Evolutionary conservation across 2,888 invertebrate species (phyloP), one percentile per base, ranked within the genome.

Genomic region (Euclidia mi): DNA sequence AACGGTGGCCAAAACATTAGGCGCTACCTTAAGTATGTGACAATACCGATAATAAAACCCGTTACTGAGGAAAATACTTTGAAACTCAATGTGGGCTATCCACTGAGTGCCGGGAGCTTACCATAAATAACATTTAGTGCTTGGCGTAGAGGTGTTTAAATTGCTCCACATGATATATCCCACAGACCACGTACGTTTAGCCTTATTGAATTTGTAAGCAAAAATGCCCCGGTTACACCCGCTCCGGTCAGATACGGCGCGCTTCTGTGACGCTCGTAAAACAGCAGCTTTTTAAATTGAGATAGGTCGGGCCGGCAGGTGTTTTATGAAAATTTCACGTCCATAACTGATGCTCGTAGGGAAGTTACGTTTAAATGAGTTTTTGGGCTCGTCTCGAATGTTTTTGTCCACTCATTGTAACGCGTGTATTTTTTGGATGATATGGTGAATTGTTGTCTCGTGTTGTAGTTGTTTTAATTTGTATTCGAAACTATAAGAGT

Each of bases 111-210:
- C 79, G 79, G 76, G 72, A 80, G 91, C 90, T 92, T 89, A 90
- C 88, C 90, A 92, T 93, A 92, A 93, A 93, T 93, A 93, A 92
- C 90, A 85, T 91, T 92, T 92, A 93, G 87, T 91, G 88, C 88
- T 81, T 81, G 77, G 81, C 81, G 76, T 87, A 89, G 89, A 92
- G 91, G 92, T 92, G 92, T 86, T 90, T 89, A 91, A 92, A 92
- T 92, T 92, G 92, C 92, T 92, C n/a, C 84, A 88, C 89, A 91
- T 91, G 90, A 92, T 92, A 92, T 90, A 91, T 91, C 87, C 87
- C 75, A 66, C 82, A 82, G 85, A 76, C 81, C 85, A 84, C 85
- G 86, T 89, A 89, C 87, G 81, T 87, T 89, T 87, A 88, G 84
- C 87, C 86, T 87, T 92, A 91, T 90, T 91, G 89, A 90, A 89